Evolutionary conservation across 2,888 invertebrate species (phyloP), one percentile per base, ranked within the genome.

Genomic region (Limnephilus rhombicus): DNA sequence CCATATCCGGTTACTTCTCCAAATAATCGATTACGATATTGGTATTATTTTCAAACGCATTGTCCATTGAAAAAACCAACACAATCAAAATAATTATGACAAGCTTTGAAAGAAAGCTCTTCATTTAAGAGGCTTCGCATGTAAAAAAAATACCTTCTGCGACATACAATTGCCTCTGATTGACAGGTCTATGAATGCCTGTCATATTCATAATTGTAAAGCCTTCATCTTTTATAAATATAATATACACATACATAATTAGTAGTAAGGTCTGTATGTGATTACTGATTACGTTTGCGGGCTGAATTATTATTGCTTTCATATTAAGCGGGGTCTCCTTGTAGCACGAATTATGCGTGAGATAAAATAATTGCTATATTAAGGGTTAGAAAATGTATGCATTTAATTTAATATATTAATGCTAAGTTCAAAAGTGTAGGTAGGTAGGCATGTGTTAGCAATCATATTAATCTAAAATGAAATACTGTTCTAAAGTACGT

Each of bases 161-260:
- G 68, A 18, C 9, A 1, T 68, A 68, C 68, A 68, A 68, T 9
- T 68, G 24, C 68, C 68, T 68, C 68, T 41, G 86, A 45, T 45
- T 86, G 86, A 86, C 45, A 45, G 86, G 41, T 45, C 86, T 24
- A 86, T 86, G 86, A 86, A 86, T 86, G 86, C 41, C 86, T 49
- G 49, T 86, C 86, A 49, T 49, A 49, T 86, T 45, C 24, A 68
- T 68, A 86, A 24, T 86, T 86, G 86, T 41, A 86, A 86, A 86
- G 86, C 18, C 45, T 86, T 86, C 68, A 68, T 68, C 68, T 24
- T 24, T 68, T 29, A 45, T 29, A 49, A 45, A 41, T 29, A 9
- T 68, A 86, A 49, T 2, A 49, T 2, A 29, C 11, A 29, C 29
- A 49, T 3, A 29, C 49, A 86, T 86, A 86, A 86, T 86, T 86